Conservation (phyloP, 1,140 invertebrate species). For the Drosophila mojavensis region DNA sequence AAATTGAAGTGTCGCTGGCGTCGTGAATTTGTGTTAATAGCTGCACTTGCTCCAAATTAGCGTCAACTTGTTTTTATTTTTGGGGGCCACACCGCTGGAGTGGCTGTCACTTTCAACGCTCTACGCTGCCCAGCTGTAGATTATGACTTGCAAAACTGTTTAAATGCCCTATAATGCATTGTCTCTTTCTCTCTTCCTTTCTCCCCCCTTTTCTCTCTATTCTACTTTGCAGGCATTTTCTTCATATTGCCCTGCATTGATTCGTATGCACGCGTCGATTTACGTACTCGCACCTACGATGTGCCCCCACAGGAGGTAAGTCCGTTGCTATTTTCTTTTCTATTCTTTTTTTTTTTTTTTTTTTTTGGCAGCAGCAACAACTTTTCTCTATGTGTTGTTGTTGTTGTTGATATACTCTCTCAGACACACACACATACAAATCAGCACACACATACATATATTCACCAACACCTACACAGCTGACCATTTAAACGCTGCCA, state of each 20-base stretch:
- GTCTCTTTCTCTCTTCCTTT: slow-evolving; percentile 1
- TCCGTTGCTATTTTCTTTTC: slow-evolving; percentile 16
- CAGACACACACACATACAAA: slow-evolving; percentile 24
- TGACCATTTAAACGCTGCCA: slow-evolving; percentile 53
- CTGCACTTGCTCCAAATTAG: slow-evolving; percentile 83
- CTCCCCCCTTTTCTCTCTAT: slow-evolving; percentile 22
- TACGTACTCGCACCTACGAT: slow-evolving; percentile 96
- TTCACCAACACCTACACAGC: slow-evolving; percentile 9
- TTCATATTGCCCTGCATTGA: slow-evolving; percentile 98
- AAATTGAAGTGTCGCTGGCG: slow-evolving; percentile 69
- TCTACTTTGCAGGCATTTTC: slow-evolving; percentile 90
- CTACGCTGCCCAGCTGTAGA: neutral
- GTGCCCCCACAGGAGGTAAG: slow-evolving; percentile 97
- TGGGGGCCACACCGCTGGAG: slow-evolving; percentile 20
- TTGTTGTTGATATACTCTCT: slow-evolving; percentile 35
- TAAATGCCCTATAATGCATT: neutral
- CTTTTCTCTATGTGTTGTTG: slow-evolving; percentile 52
- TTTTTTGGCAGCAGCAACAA: slow-evolving; percentile 26
- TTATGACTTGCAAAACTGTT: neutral
- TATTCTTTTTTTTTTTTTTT: too few species aligned
- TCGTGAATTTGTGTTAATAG: slow-evolving; percentile 81
- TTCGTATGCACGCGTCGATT: slow-evolving; percentile 94
- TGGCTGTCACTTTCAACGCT: slow-evolving; percentile 9
- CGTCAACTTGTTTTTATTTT: slow-evolving; percentile 26
- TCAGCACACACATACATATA: slow-evolving; percentile 17